Evolutionary conservation across 2,113 vertebrate genomes (phyloP).

Genomic region (Cettia cetti): DNA sequence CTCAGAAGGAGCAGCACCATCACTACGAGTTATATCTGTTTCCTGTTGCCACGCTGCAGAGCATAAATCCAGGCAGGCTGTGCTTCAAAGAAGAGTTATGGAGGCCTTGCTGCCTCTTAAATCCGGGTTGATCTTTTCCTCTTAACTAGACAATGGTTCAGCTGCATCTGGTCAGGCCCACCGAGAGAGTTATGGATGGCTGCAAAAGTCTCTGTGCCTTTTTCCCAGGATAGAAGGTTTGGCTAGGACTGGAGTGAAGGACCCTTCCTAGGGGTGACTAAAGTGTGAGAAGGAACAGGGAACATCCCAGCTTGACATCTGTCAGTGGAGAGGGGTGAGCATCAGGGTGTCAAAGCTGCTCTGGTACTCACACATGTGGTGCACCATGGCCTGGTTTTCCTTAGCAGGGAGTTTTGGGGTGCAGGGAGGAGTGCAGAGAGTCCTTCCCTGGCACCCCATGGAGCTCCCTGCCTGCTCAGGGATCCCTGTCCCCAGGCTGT

Average conservation of each 20-base stretch:
- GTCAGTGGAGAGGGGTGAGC: not conserved
- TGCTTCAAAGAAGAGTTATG: slow-evolving; percentile 38
- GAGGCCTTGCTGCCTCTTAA: slow-evolving; percentile 39
- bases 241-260: fast-evolving
- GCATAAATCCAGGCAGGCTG: not conserved
- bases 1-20: not conserved
- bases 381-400: fast-evolving
- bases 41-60: not conserved
- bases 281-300: fast-evolving
- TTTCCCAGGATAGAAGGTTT: not conserved
- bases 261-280: not conserved
- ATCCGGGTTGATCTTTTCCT: slow-evolving; percentile 25
- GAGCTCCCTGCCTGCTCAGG: not conserved
- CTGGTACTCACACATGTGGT: fast-evolving
- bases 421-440: not conserved
- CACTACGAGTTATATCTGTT: not conserved
- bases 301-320: not conserved
- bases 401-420: not conserved
- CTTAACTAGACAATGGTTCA: slow-evolving; percentile 5
- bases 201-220: not conserved
- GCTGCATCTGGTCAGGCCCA: slow-evolving; percentile 1
- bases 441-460: fast-evolving
- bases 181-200: not conserved
- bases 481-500: not conserved
- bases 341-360: not conserved